Evolutionary conservation across 2,888 invertebrate species (phyloP), one percentile per base, ranked within the genome.

Genomic region (Biston stratarius): DNA sequence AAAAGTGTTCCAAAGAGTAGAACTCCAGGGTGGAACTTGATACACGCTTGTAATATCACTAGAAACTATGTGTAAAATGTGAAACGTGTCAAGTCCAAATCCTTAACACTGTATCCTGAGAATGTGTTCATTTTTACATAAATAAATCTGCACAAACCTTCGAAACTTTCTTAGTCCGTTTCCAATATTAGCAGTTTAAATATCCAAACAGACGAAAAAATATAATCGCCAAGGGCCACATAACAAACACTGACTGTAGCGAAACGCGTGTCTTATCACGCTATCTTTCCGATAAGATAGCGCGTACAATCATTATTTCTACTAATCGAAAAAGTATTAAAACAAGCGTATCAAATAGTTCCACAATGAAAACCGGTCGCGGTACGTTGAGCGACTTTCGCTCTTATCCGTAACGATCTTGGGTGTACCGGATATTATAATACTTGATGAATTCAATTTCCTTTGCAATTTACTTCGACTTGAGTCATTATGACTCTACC

Each of bases 221-320:
- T 69, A 76, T 71, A 61, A 66, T 74, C 72, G 78, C 74, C 73
- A 78, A 82, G 78, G 85, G 80, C 79, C 74, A 76, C 79, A 83
- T 78, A 80, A 82, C 79, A 82, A 86, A 86, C 84, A 83, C 83
- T 78, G 84, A 86, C 83, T 84, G 69, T 52, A 74, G 79, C 79
- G 78, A 74, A 78, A 81, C 74, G 74, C 74, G 64, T 74, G 74
- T 79, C 83, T 85, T 91, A 90, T 91, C 89, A 74, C 77, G 74
- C 83, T 89, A 91, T 89, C 90, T 76, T 71, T 67, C 72, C 82
- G 92, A 92, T 91, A 84, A 92, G 92, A 91, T 92, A 89, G 74
- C 72, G 74, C 69, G 81, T 74, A 83, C 82, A 87, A 85, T 91
- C 88, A 89, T 90, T 88, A 89, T 86, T 84, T 83, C 80, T 78